Conservation (phyloP, 2,113 vertebrate genomes). For the Myiagra hebetior region DNA sequence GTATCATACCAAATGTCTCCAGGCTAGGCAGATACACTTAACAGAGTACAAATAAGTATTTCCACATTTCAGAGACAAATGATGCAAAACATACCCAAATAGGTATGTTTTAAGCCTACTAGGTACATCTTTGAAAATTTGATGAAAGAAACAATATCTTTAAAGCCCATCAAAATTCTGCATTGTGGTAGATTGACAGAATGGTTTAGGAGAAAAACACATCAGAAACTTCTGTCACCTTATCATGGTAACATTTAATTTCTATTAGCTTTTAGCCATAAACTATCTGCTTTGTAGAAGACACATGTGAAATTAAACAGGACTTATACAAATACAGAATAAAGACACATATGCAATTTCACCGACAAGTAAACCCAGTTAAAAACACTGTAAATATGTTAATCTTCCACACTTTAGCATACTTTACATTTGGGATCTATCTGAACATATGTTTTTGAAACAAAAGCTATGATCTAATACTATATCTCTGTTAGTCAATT, state of each 20-base stretch:
- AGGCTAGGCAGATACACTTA: not conserved
- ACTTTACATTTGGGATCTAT: not conserved
- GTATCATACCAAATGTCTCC: not conserved
- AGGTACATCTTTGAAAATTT: not conserved
- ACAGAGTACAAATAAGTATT: not conserved
- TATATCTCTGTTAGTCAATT: not conserved
- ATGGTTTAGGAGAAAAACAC: not conserved
- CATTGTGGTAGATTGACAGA: not conserved
- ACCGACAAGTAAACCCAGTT: not conserved
- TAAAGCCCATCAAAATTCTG: not conserved
- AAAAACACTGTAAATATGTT: not conserved
- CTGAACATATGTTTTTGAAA: not conserved
- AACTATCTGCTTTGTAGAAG: not conserved
- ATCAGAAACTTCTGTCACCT: not conserved
- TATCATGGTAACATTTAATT: not conserved
- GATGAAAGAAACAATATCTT: not conserved
- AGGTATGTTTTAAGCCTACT: not conserved
- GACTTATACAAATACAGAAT: not conserved
- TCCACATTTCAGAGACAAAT: not conserved
- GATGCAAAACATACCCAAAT: not conserved
- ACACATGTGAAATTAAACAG: not conserved
- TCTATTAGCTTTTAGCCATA: not conserved
- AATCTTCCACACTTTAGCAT: not conserved
- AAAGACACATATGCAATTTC: not conserved
- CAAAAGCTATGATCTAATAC: not conserved